A percentile compares a stretch with the other conserved stretches of the same genome.
Conservation (phyloP, 1,140 invertebrate species). For the Drosophila pseudoobscura region DNA sequence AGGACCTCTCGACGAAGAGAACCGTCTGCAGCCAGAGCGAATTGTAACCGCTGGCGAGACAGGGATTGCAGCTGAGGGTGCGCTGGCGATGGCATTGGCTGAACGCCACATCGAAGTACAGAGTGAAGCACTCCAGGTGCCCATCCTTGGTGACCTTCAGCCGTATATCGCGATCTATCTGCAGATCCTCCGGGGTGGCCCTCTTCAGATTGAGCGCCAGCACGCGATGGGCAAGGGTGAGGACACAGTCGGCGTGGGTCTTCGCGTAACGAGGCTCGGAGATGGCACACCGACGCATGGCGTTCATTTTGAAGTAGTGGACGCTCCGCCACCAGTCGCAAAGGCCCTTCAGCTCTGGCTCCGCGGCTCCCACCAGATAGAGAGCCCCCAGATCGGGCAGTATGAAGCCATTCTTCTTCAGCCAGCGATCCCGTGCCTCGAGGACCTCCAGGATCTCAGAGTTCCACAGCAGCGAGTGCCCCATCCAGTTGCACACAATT, state of each 20-base stretch:
- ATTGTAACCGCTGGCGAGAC: conserved; percentile 8
- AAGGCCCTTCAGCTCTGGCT: conserved; percentile 34
- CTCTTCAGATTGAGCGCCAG: conserved; percentile 47
- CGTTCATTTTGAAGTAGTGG: conserved; percentile 61
- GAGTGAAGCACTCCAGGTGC: conserved; percentile 52
- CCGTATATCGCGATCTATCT: conserved; percentile 18
- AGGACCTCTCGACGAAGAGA: conserved; percentile 63
- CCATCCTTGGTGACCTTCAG: conserved; percentile 37
- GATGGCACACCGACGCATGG: conserved; percentile 48
- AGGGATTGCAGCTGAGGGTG: conserved; percentile 52
- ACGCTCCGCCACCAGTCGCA: conserved; percentile 61
- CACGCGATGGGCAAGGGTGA: conserved; percentile 59
- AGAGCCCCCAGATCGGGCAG: conserved; percentile 91
- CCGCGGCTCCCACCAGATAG: conserved; percentile 90
- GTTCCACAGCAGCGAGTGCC: conserved; percentile 93
- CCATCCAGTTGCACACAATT: conserved; percentile 99
- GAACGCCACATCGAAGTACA: conserved; percentile 71
- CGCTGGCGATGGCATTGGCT: conserved; percentile 47
- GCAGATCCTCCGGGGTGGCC: conserved; percentile 14
- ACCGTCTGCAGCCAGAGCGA: conserved; percentile 65
- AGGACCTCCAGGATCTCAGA: conserved; percentile 94
- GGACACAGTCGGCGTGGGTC: conserved; percentile 95
- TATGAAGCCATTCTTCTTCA: conserved; percentile 87
- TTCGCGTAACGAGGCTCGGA: conserved; percentile 88
- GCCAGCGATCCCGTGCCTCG: conserved; percentile 94